A percentile compares a stretch with the other conserved stretches of the same genome.
Conservation (phyloP, 1,140 invertebrate genomes). For the Zaprionus lachaisei region DNA sequence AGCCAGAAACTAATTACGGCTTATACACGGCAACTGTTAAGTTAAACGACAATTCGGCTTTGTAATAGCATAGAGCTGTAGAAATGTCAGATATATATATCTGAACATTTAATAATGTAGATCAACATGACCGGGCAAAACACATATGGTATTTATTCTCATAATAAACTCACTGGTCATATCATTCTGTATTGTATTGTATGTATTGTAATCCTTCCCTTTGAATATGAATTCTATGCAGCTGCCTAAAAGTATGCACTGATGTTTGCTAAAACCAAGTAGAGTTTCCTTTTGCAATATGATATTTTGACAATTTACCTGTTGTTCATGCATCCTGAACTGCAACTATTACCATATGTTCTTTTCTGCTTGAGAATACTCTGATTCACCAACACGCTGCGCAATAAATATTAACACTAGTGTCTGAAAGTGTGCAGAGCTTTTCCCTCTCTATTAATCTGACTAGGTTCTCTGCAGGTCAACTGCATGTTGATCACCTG, state of each 20-base stretch:
- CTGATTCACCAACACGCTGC: neutral
- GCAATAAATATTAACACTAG: neutral
- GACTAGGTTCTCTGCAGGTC: neutral
- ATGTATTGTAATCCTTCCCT: too few relatives aligned
- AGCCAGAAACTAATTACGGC: constrained; percentile 13
- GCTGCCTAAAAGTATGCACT: neutral
- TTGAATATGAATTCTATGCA: neutral
- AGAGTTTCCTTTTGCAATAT: neutral
- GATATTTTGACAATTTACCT: too few relatives aligned
- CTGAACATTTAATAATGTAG: too few relatives aligned
- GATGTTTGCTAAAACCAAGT: neutral
- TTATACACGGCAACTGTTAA: neutral
- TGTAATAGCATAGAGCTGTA: neutral
- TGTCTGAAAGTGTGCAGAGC: neutral
- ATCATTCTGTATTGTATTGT: too few relatives aligned
- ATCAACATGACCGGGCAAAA: neutral
- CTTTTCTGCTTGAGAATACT: neutral
- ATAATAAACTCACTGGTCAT: neutral
- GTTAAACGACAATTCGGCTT: neutral
- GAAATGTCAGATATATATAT: too few relatives aligned
- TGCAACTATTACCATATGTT: neutral
- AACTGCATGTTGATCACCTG: neutral
- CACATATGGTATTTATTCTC: neutral
- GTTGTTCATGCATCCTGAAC: neutral
- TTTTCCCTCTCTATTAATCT: neutral